These are phyloP conservation scores for Vannuccia rotundouncinata DNA, from an alignment of 2,888 invertebrate genomes.

Conservation along the genomic window DNA sequence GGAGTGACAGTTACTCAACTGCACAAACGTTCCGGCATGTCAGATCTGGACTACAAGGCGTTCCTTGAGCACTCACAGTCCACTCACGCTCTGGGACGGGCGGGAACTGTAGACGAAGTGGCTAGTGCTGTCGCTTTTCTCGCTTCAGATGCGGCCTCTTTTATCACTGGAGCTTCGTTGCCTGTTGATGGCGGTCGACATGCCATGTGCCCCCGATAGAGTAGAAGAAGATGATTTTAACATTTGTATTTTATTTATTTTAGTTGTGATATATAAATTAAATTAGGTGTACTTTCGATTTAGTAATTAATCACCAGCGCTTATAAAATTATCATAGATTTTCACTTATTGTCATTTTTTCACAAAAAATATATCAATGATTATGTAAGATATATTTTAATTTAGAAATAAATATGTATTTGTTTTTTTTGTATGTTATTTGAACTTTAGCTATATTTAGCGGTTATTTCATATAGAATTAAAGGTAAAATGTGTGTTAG, in stretches of 20 bases:
- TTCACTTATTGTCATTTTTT: too few species aligned
- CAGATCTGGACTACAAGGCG: slow-evolving; percentile 38
- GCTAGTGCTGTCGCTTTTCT: slow-evolving; percentile 46
- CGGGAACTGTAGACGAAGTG: slow-evolving; percentile 46
- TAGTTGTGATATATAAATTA: background rate
- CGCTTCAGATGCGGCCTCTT: slow-evolving; percentile 46
- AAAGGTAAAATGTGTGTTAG: too few species aligned
- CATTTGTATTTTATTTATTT: background rate
- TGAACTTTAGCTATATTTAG: too few species aligned
- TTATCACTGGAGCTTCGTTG: slow-evolving; percentile 45
- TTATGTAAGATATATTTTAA: too few species aligned
- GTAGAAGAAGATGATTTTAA: too few species aligned
- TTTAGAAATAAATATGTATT: too few species aligned
- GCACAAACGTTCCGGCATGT: slow-evolving; percentile 41
- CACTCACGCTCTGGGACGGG: slow-evolving; percentile 45
- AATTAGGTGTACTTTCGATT: background rate
- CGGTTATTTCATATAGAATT: too few species aligned
- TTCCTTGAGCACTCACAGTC: slow-evolving; percentile 38
- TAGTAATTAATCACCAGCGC: too few species aligned
- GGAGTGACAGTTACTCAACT: slow-evolving; percentile 40
- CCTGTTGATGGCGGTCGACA: slow-evolving; percentile 65
- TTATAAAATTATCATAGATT: too few species aligned
- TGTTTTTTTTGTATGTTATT: too few species aligned
- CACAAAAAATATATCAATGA: too few species aligned
- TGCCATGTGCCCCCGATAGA: slow-evolving; percentile 76